Conservation (phyloP, 1,140 invertebrate genomes). For the Drosophila athabasca region DNA sequence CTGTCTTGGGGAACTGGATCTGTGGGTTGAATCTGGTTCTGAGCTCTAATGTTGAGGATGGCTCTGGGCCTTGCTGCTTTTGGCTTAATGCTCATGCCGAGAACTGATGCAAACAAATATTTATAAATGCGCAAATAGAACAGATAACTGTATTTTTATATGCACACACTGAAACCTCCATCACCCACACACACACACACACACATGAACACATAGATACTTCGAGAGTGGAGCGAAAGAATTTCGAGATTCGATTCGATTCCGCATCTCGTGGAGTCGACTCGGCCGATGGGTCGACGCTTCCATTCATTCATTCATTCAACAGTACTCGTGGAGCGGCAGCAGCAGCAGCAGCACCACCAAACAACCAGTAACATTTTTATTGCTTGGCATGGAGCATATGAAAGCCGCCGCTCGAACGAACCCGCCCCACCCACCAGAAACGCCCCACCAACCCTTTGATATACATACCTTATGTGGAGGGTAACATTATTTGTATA, state of each 20-base stretch:
- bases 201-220: not conserved
- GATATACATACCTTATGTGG: slow-evolving; percentile 26
- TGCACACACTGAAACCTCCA: slow-evolving; percentile 55
- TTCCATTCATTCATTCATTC: slow-evolving; percentile 75
- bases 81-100: slow-evolving; percentile 68
- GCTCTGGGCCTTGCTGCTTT: slow-evolving; percentile 8
- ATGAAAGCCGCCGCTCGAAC: slow-evolving; percentile 65
- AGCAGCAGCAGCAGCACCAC: slow-evolving; percentile 29
- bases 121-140: slow-evolving; percentile 80
- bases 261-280: slow-evolving; percentile 63
- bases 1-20: slow-evolving; percentile 1
- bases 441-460: slow-evolving; percentile 42
- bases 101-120: slow-evolving; percentile 76
- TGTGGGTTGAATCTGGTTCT: not conserved
- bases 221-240: slow-evolving; percentile 6
- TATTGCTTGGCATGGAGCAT: slow-evolving; percentile 79
- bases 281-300: slow-evolving; percentile 75
- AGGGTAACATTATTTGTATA: not conserved
- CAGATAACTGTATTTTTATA: slow-evolving; percentile 80
- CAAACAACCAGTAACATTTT: slow-evolving; percentile 62
- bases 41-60: slow-evolving; percentile 4
- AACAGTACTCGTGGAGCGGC: slow-evolving; percentile 53
- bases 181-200: slow-evolving; percentile 18
- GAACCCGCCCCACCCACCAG: slow-evolving; percentile 23
- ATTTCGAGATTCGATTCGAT: slow-evolving; percentile 71